Evolutionary conservation across 2,888 invertebrate genomes (phyloP), one percentile per base, ranked within the genome.

Genomic region (Eristalinus sepulchralis): DNA sequence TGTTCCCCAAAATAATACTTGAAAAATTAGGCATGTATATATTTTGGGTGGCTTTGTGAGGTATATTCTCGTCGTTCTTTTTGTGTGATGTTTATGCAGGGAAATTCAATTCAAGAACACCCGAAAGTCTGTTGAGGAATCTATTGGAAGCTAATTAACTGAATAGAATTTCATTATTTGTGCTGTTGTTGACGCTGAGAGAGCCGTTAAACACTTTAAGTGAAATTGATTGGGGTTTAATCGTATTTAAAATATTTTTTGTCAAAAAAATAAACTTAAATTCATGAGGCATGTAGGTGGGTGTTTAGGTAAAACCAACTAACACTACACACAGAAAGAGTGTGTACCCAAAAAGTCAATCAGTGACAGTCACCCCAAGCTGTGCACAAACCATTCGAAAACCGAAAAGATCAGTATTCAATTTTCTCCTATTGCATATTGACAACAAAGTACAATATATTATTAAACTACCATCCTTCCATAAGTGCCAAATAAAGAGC

Each of bases 131-230:
- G 27, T 1, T 33, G 10, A 53, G 39, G 27, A 47, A 39, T 36
- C 47, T 53, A 53, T 67, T 67, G 22, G 17, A 33, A 31, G 34
- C 31, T 57, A 75, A 68, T 77, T 62, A 55, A 62, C 62, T 63
- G 68, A 63, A 55, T 62, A 24, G 62, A 63, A 70, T 77, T 77
- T 33, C 22, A 55, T 70, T 77, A 77, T 31, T 33, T 62, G 24
- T 62, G 17, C 8, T 62, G 1, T 2, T 24, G 59, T 8, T 22
- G 24, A 5, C 9, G 22, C 34, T 34, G 17, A 1, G 8, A 47
- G 0, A 47, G 2, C 47, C 0, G 17, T 47, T 47, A 47, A 34
- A 47, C 47, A 47, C 47, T 47, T 17, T 17, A 47, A 17, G 17
- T 47, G 17, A 17, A 47, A 17, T 17, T 47, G 8, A 47, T 47